These are phyloP conservation scores for Dipodomys spectabilis DNA, from an alignment of 2,113 vertebrate species.

Conservation along the genomic window DNA sequence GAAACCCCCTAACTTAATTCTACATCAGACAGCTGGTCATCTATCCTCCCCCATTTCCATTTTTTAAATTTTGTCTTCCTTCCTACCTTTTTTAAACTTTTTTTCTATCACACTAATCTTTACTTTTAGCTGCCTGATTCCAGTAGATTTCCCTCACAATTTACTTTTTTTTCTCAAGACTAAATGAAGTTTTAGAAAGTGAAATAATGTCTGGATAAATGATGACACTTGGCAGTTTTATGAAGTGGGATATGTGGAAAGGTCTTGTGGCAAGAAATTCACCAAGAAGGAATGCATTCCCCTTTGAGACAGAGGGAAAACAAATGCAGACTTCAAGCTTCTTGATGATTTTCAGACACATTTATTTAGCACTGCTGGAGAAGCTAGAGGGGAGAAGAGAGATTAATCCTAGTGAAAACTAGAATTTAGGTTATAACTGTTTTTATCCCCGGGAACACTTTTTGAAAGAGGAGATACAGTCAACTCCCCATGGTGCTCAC, in stretches of 20 bases:
- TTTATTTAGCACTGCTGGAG: not conserved
- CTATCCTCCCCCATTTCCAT: not conserved
- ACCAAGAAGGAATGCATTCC: constrained; percentile 62
- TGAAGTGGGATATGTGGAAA: constrained; percentile 53
- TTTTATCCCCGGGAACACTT: not conserved
- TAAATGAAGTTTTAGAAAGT: constrained; percentile 73
- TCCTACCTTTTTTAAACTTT: no score
- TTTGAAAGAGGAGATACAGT: not conserved
- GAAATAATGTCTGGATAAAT: constrained; percentile 75
- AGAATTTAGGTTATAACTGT: not conserved
- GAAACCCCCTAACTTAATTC: not conserved
- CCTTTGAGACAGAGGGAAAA: constrained; percentile 42
- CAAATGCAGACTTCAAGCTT: constrained; percentile 34
- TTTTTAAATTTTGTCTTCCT: not conserved
- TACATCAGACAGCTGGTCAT: not conserved
- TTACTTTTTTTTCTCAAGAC: constrained; percentile 31
- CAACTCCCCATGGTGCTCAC: not conserved
- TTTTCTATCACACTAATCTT: not conserved
- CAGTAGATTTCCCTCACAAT: not conserved
- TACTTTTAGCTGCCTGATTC: not conserved
- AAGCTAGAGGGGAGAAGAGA: not conserved
- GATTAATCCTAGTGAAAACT: not conserved
- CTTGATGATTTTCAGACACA: not conserved
- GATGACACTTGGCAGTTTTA: constrained; percentile 68
- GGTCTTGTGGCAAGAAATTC: constrained; percentile 67